Percentiles rank a stretch among this genome's conserved stretches.
Conservation (phyloP, 2,797 vertebrate genomes). For the Apogon hyalosoma region DNA sequence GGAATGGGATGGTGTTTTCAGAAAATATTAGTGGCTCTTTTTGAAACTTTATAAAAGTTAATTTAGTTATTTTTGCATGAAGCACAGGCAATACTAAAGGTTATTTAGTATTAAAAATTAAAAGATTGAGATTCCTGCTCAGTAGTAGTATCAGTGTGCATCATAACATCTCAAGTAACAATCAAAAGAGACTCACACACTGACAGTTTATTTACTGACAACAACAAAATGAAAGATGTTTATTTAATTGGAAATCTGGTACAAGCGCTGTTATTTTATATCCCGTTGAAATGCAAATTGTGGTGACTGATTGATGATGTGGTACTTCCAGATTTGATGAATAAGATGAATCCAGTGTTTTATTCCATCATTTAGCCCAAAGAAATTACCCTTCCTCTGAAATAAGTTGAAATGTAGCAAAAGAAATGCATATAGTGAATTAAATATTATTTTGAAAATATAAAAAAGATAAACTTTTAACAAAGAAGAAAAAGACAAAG, state of each 20-base stretch:
- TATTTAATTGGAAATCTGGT: conserved; percentile 49
- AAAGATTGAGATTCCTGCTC: conserved; percentile 42
- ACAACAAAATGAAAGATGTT: conserved; percentile 30
- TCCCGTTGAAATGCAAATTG: conserved; percentile 30
- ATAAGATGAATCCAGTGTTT: conserved; percentile 39
- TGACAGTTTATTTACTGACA: conserved; percentile 19
- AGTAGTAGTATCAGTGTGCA: conserved; percentile 58
- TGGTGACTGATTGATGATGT: conserved; percentile 32
- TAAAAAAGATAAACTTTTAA: conserved; percentile 59
- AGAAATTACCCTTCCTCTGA: conserved; percentile 63
- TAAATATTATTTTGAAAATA: conserved; percentile 60
- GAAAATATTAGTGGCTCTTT: conserved; percentile 47
- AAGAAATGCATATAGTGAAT: conserved; percentile 53
- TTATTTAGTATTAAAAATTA: conserved; percentile 43
- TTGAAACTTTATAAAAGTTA: conserved; percentile 2
- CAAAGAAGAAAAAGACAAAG: conserved; percentile 49
- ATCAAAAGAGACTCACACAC: conserved; percentile 20
- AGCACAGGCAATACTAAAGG: conserved; percentile 40
- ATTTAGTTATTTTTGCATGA: conserved; percentile 57
- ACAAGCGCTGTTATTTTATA: conserved; percentile 42
- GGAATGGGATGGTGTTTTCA: conserved; percentile 46
- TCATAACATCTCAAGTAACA: conserved; percentile 41
- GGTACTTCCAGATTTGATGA: conserved; percentile 32
- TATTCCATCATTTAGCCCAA: conserved; percentile 64
- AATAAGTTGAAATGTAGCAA: conserved; percentile 77